Percentiles rank a stretch among this genome's conserved stretches.
phyloP scores from a whole-genome alignment of 2,113 vertebrate species.

The Alosa alosa region DNA sequence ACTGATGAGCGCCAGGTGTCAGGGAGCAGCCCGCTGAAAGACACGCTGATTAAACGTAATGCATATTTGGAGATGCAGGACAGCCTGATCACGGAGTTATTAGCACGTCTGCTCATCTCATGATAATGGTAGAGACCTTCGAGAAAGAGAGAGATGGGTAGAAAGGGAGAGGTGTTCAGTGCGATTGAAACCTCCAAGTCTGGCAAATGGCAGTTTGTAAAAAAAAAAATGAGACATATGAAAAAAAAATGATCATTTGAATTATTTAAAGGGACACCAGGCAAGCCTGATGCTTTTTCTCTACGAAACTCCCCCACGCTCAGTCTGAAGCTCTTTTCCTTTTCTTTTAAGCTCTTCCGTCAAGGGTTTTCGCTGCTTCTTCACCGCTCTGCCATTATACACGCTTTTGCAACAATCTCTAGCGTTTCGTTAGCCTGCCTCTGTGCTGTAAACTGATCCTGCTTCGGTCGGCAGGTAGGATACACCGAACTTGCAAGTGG shows the following conservation, averaged over 20 bases:
- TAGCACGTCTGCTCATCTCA: background rate
- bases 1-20: background rate
- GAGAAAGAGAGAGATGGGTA: background rate
- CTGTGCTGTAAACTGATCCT: too few species aligned
- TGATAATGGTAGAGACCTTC: background rate
- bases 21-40: background rate
- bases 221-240: background rate
- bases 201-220: background rate
- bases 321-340: too few species aligned
- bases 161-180: background rate
- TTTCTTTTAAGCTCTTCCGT: too few species aligned
- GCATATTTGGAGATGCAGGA: constrained; percentile 4
- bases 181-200: background rate
- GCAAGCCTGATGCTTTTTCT: too few species aligned
- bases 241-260: background rate
- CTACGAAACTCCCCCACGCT: too few species aligned
- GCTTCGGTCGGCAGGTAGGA: too few species aligned
- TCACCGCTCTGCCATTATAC: too few species aligned
- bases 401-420: too few species aligned
- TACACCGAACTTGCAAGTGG: too few species aligned
- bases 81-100: background rate
- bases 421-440: too few species aligned
- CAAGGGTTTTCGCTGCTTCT: too few species aligned
- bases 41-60: constrained; percentile 1
- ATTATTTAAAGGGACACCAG: background rate